phyloP scores from a whole-genome alignment of 2,888 invertebrate species.

The Trichopoda pennipes region DNA sequence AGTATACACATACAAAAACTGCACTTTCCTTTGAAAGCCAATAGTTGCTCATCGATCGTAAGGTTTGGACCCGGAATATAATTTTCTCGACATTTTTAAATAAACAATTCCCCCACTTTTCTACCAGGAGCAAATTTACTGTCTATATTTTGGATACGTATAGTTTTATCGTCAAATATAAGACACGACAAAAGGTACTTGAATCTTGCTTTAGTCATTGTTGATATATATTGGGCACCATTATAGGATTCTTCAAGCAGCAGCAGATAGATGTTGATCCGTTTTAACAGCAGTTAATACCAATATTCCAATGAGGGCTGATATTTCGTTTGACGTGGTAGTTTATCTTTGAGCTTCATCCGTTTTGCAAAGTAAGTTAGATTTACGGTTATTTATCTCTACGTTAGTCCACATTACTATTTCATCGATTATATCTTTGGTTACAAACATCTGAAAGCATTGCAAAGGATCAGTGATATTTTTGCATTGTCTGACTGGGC shows the following conservation, averaged over 20 bases:
- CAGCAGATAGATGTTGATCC: conserved; percentile 5
- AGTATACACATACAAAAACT: too few relatives aligned
- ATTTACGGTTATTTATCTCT: background rate
- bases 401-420: conserved; percentile 43
- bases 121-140: conserved; percentile 2
- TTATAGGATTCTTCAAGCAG: background rate
- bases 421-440: conserved; percentile 40
- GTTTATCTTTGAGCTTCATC: background rate
- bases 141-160: too few relatives aligned
- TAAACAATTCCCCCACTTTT: too few relatives aligned
- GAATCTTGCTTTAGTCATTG: conserved; percentile 3
- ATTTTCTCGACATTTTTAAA: too few relatives aligned
- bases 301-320: conserved; percentile 9
- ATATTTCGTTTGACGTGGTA: conserved; percentile 2
- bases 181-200: conserved; percentile 1
- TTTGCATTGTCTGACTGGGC: conserved; percentile 44
- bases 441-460: conserved; percentile 46
- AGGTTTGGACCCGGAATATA: too few relatives aligned
- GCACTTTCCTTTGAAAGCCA: too few relatives aligned
- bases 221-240: background rate
- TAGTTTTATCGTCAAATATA: conserved; percentile 10
- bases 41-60: too few relatives aligned
- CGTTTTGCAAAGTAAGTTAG: background rate
- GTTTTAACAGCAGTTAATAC: conserved; percentile 18
- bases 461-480: conserved; percentile 48